Evolutionary conservation across 2,113 vertebrate species (phyloP), one percentile per base, ranked within the genome.

Genomic region (Embiotoca jacksoni): DNA sequence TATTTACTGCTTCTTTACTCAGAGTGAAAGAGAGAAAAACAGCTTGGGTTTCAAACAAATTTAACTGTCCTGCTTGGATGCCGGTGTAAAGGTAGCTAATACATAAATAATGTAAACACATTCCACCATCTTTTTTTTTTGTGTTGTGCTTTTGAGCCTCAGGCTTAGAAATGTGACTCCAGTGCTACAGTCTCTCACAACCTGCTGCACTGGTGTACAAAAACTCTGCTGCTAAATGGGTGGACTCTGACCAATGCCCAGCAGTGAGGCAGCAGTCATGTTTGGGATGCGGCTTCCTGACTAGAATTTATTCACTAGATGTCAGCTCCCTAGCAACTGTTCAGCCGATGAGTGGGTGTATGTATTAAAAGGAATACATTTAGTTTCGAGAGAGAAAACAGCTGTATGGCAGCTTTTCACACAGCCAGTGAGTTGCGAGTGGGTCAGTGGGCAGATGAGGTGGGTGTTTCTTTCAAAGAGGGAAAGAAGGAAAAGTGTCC

Each of bases 51-150:
- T 72, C 55, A 87, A 81, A 82, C 33, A 65, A 44, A 83, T 88
- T 65, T 84, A 55, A 39, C 69, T 47, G 52, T 83, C 65, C 62
- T 74, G 68, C 70, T 37, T 15, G 46, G 57, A 61, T 69, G 80
- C 53, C 65, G 68, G 80, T 72, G 61, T 81, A 79, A 85, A 85
- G 64, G 87, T 75, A 84, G 60, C 73, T 72, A 79, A 75, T 70
- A 52, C 82, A 81, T 91, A 54, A 88, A 92, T 88, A 87, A 88
- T 92, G 88, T 46, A 90, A 78, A 80, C 53, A 39, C 53, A 50
- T 53, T 72, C 56, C 65, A 59, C 47, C 35, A 44, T 59, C 41
- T 63, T 67, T 68, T 87, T 81, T 77, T 63, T 68, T 87, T 81
- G 75, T 68, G 36, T 44, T 67, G 36, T 72, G 44, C 52, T 74